phyloP scores from a whole-genome alignment of 2,797 vertebrate genomes.

The Nyctibius grandis region DNA sequence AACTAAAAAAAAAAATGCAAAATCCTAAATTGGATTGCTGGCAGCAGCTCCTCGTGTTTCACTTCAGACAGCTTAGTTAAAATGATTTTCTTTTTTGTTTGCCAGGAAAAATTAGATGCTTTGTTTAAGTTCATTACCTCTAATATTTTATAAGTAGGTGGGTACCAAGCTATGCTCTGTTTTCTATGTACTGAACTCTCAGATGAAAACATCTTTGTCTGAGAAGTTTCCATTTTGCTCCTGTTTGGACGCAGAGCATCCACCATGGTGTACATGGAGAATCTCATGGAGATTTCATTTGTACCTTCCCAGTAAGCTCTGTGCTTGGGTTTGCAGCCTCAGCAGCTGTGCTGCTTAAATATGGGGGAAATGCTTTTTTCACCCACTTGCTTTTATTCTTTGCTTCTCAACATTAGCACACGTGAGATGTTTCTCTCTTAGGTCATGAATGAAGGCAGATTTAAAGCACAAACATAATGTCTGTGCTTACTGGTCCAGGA shows the following conservation, averaged over 20 bases:
- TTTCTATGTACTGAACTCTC: not conserved
- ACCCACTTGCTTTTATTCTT: not conserved
- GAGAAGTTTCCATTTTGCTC: not conserved
- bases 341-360: not conserved
- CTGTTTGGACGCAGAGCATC: not conserved
- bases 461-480: not conserved
- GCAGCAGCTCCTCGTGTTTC: slow-evolving; percentile 19
- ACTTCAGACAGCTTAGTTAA: not conserved
- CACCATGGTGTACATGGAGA: not conserved
- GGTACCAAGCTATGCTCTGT: not conserved
- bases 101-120: slow-evolving; percentile 13
- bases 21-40: slow-evolving; percentile 28
- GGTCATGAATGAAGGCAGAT: not conserved
- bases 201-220: not conserved
- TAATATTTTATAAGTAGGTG: not conserved
- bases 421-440: not conserved
- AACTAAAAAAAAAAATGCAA: not conserved
- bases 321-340: not conserved
- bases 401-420: not conserved
- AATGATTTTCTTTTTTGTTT: not conserved
- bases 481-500: not conserved
- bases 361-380: not conserved
- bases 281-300: not conserved
- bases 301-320: not conserved
- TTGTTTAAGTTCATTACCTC: slow-evolving; percentile 2